phyloP scores from a whole-genome alignment of 2,888 invertebrate genomes.

The Xestia c-nigrum region DNA sequence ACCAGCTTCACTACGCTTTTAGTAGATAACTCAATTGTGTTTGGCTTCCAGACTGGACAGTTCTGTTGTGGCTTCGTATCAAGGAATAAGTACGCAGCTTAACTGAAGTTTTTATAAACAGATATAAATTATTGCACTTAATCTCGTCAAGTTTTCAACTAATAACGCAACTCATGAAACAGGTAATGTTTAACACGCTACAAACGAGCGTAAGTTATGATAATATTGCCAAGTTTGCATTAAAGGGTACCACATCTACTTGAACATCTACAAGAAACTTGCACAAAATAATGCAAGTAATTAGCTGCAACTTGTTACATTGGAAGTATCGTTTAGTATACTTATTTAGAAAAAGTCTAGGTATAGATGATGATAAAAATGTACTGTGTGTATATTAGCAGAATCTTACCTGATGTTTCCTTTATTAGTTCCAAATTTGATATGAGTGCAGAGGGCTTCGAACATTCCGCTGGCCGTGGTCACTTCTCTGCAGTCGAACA shows the following conservation, averaged over 20 bases:
- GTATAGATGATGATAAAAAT: too few relatives aligned
- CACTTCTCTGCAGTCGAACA: slow-evolving; percentile 98
- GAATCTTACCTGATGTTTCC: slow-evolving; percentile 96
- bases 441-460: slow-evolving; percentile 98
- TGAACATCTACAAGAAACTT: neutral
- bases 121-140: neutral
- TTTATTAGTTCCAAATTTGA: slow-evolving; percentile 98
- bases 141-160: slow-evolving; percentile 14
- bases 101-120: neutral
- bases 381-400: neutral
- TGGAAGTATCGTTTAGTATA: too few relatives aligned
- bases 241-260: slow-evolving; percentile 9
- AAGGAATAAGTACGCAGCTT: neutral
- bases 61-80: neutral
- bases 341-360: too few relatives aligned
- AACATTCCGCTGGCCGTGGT: slow-evolving; percentile 99
- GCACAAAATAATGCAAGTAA: neutral
- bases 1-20: neutral
- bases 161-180: slow-evolving; percentile 33
- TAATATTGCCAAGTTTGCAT: slow-evolving; percentile 20
- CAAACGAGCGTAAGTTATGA: slow-evolving; percentile 23
- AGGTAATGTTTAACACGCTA: slow-evolving; percentile 29
- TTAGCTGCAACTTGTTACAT: too few relatives aligned
- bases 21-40: neutral
- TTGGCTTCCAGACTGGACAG: neutral